Base-by-base conservation (phyloP, 2,888 invertebrate species). In the Apoda limacodes region DNA sequence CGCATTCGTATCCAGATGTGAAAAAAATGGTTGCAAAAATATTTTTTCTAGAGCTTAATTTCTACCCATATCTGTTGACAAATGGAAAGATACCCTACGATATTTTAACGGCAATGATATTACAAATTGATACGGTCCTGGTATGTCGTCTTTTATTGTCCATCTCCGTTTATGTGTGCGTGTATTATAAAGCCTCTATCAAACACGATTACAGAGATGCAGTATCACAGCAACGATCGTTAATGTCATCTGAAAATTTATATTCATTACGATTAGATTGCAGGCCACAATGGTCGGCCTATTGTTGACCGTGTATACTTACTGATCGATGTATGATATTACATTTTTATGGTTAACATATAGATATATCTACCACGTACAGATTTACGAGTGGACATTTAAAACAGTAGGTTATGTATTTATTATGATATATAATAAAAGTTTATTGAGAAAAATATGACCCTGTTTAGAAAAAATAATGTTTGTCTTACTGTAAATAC, bases 221-320 rank as follows among this genome's bases (percentile, higher is more conserved):
- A 57, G 65, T 74, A 72, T 70, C 74, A 71, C 63, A 64, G 67
- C 59, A 60, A 54, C 63, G 71, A 70, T 76, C 78, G 74, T 80
- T 75, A 78, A 80, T 74, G 78, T 78, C 78, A 75, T 75, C 70
- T 66, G 69, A 72, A 76, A 76, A 80, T 80, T 78, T 80, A 80
- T 80, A 76, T 78, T 75, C 72, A 78, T 74, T 71, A 75, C 78
- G 76, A 75, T 76, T 76, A 76, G 78, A 78, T 76, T 76, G 67
- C 63, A 61, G 60, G 53, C 57, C 63, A 72, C 72, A 74, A 75
- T 69, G 55, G 63, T 60, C 58, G 49, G 56, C 42, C 69, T 55
- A 72, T 76, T 78, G 76, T 76, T 72, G 61, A 55, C 48, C 56
- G 56, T 53, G 48, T 53, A 55, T 62, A 65, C 58, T 52, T 57